Base-by-base conservation (phyloP, 1,140 invertebrate species). In the Calycopis cecrops region DNA sequence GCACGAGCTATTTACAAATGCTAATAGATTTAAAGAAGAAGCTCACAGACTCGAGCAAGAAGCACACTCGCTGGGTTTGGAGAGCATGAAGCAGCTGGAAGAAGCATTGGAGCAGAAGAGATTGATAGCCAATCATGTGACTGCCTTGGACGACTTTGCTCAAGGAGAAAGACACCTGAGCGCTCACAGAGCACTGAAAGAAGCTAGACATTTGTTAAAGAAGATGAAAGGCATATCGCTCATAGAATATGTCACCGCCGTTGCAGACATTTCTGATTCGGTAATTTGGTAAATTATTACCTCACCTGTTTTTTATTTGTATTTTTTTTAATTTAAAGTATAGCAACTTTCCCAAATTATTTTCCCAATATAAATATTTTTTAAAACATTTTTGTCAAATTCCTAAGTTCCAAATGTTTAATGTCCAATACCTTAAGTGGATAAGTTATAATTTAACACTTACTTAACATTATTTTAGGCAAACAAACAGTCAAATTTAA, bases 131-230 rank as follows among this genome's bases (percentile, higher is more conserved):
- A 76, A 80, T 38, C 69, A 85, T 21, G 87, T 89, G 35, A 68
- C 65, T 8, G 74, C 79, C 40, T 66, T 92, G 35, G 69, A 85
- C 58, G 85, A 89, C 4, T 91, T 91, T 48, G 89, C 88, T 4
- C 85, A 85, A 37, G 89, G 90, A 1, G 86, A 89, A 49, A 89
- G 87, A 35, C 90, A 90, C 69, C 67, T 92, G 14, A 91, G 90
- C 58, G 88, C 91, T 3, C 88, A 90, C 40, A 88, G 89, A 57
- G 90, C 89, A 0, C 57, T 92, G 14, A 89, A 90, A 59, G 90
- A 91, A 67, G 91, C 91, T 0, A 88, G 86, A 34, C 76, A 80
- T 48, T 73, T 92, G 37, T 62, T 93, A 4, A 89, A 89, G 12
- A 69, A 87, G 33, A 87, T 94, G 11, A 90, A 90, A 50, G 85